phyloP scores from a whole-genome alignment of 2,888 invertebrate genomes.

The Dicyrtomina minuta region DNA sequence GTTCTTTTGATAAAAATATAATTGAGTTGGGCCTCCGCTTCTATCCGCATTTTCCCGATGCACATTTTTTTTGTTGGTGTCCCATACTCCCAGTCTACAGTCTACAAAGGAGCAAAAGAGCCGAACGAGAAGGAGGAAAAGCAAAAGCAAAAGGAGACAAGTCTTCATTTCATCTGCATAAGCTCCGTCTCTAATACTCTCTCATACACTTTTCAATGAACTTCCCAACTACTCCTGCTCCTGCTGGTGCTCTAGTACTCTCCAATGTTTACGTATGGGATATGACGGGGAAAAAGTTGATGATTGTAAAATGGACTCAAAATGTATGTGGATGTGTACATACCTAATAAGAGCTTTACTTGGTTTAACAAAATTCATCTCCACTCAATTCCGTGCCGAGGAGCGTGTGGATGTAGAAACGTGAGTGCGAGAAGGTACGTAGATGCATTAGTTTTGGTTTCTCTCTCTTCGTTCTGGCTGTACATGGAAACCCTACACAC shows the following conservation, averaged over 20 bases:
- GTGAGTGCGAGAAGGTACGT: no score
- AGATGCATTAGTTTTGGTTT: no score
- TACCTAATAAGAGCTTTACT: no score
- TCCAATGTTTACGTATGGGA: neutral
- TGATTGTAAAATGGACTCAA: slow-evolving; percentile 7
- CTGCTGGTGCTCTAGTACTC: neutral
- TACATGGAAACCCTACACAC: no score
- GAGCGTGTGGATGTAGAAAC: neutral
- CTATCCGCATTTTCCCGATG: neutral
- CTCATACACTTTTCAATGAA: neutral
- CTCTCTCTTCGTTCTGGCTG: no score
- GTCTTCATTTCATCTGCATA: slow-evolving; percentile 31
- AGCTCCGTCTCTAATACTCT: neutral
- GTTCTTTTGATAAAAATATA: slow-evolving; percentile 30
- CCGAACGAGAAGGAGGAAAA: no score
- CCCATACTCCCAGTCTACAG: neutral
- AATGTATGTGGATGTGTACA: neutral
- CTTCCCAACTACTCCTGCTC: neutral
- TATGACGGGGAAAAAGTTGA: slow-evolving; percentile 5
- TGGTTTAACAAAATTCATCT: no score
- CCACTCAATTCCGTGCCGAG: no score
- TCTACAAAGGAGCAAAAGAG: no score
- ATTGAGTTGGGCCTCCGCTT: slow-evolving; percentile 24
- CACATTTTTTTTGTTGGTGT: neutral
- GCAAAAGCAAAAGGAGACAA: neutral